Conservation (phyloP, 2,797 vertebrate genomes). For the Galaxias olidus region DNA sequence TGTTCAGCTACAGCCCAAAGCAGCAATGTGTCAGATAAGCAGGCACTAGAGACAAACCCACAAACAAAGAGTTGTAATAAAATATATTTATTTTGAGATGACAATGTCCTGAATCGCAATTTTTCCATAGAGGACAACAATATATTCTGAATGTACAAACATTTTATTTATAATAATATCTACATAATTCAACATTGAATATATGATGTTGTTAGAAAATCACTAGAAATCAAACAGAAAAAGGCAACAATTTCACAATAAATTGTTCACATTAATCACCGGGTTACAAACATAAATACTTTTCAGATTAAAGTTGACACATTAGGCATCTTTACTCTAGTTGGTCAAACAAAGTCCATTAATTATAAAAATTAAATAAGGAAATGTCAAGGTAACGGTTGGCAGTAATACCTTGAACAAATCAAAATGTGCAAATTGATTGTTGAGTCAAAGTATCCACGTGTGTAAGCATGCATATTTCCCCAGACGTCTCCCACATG, state of each 20-base stretch:
- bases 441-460: constrained; percentile 30
- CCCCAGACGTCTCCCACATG: constrained; percentile 4
- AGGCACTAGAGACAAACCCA: neutral
- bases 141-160: constrained; percentile 43
- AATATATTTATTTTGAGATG: constrained; percentile 57
- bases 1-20: too few species aligned
- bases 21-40: too few species aligned
- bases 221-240: constrained; percentile 22
- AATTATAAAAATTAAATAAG: neutral
- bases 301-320: constrained; percentile 6
- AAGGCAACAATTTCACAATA: constrained; percentile 30
- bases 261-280: constrained; percentile 19
- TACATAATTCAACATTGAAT: constrained; percentile 13
- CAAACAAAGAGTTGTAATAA: constrained; percentile 35
- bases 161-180: constrained; percentile 29
- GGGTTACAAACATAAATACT: neutral
- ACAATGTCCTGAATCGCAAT: constrained; percentile 14
- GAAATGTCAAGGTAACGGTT: constrained; percentile 30
- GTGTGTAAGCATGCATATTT: neutral
- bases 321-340: constrained; percentile 3
- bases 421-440: constrained; percentile 43
- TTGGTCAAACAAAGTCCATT: constrained; percentile 25
- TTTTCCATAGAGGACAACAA: constrained; percentile 15
- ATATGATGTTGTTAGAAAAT: constrained; percentile 11
- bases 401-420: constrained; percentile 56